These are phyloP conservation scores for Drosophila equinoxialis DNA, from an alignment of 1,140 invertebrate species.

Conservation along the genomic window DNA sequence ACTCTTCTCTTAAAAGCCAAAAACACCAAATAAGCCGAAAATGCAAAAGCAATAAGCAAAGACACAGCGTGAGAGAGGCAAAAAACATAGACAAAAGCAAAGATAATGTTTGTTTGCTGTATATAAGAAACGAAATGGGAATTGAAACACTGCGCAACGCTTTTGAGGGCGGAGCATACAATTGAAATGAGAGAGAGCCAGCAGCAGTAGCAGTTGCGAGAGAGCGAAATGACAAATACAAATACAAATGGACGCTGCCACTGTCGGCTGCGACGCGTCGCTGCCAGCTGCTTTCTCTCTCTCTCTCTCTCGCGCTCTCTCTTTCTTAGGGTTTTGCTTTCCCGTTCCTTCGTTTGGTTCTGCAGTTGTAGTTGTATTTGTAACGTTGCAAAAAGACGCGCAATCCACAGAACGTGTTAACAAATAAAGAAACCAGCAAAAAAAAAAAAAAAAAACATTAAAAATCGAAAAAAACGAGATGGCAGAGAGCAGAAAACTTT, in stretches of 20 bases:
- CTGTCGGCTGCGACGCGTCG: slow-evolving; percentile 25
- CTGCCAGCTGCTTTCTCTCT: slow-evolving; percentile 16
- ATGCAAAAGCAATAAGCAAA: slow-evolving; percentile 45
- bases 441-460: slow-evolving; percentile 53
- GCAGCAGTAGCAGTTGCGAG: slow-evolving; percentile 30
- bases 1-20: slow-evolving; percentile 45
- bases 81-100: slow-evolving; percentile 27
- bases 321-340: no score
- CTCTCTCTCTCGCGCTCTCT: slow-evolving; percentile 30
- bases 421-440: slow-evolving; percentile 29
- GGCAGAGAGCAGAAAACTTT: slow-evolving; percentile 22
- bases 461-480: slow-evolving; percentile 14
- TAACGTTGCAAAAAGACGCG: slow-evolving; percentile 35
- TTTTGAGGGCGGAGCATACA: slow-evolving; percentile 66
- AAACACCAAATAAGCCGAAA: slow-evolving; percentile 21
- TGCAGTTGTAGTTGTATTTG: slow-evolving; percentile 51
- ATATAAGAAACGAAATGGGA: slow-evolving; percentile 64
- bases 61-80: slow-evolving; percentile 8
- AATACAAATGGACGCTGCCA: slow-evolving; percentile 63
- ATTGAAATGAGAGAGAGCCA: slow-evolving; percentile 55
- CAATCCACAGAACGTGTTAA: slow-evolving; percentile 59
- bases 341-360: slow-evolving; percentile 9
- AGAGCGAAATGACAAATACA: slow-evolving; percentile 55
- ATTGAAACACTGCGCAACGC: slow-evolving; percentile 51
- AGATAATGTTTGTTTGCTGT: slow-evolving; percentile 28